Percentiles rank a stretch among this genome's conserved stretches.
Conservation (phyloP, 2,113 vertebrate genomes). For the Spea bombifrons region DNA sequence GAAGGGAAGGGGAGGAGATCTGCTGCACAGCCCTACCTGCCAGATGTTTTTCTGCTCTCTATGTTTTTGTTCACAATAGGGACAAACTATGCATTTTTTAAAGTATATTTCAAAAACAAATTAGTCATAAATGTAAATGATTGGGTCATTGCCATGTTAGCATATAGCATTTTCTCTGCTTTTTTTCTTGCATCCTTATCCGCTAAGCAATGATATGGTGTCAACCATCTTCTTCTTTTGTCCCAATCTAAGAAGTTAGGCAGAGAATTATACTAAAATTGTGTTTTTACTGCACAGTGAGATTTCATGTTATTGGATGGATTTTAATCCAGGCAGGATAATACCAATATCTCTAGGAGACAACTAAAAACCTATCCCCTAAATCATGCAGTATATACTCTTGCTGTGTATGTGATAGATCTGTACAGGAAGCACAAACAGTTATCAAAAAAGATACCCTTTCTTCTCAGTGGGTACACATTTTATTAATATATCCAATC, state of each 20-base stretch:
- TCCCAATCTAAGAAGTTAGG: constrained; percentile 70
- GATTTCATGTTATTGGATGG: constrained; percentile 73
- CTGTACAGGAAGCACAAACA: too few species aligned
- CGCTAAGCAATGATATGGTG: constrained; percentile 50
- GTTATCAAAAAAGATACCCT: too few species aligned
- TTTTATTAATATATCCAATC: too few species aligned
- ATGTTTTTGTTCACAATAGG: too few species aligned
- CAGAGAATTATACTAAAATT: constrained; percentile 72
- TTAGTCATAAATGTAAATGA: too few species aligned
- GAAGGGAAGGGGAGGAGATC: too few species aligned
- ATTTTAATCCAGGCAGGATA: constrained; percentile 68
- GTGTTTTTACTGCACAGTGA: constrained; percentile 68
- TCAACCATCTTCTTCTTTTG: constrained; percentile 54
- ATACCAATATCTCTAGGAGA: constrained; percentile 53
- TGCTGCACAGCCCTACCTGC: too few species aligned
- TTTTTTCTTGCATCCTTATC: constrained; percentile 21
- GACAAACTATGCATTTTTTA: too few species aligned
- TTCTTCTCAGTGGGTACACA: too few species aligned
- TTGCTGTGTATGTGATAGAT: background rate
- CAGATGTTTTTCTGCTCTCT: too few species aligned
- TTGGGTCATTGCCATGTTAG: background rate
- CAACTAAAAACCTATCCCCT: constrained; percentile 8
- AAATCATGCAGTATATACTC: constrained; percentile 57
- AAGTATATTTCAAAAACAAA: too few species aligned
- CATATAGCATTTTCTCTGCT: constrained; percentile 18